phyloP scores from a whole-genome alignment of 2,113 vertebrate species.

The Pogonocichla stellata region DNA sequence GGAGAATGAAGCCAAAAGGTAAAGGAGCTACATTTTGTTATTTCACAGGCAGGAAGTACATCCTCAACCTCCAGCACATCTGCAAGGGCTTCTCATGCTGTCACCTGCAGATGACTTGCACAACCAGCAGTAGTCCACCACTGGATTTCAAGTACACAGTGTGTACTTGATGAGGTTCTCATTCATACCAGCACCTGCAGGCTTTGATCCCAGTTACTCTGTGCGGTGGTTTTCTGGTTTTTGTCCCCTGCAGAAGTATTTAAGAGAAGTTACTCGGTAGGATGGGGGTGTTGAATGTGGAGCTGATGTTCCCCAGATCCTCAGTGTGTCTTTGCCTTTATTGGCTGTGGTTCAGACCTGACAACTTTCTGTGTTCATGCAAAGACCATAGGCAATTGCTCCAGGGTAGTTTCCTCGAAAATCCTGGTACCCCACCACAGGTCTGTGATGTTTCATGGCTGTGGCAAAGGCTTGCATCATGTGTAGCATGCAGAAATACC shows the following conservation, averaged over 20 bases:
- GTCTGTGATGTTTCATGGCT: neutral
- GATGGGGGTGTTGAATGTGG: neutral
- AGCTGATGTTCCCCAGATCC: neutral
- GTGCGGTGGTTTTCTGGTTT: neutral
- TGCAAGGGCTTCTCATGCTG: neutral
- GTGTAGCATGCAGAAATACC: neutral
- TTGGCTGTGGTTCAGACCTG: neutral
- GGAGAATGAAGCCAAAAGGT: neutral
- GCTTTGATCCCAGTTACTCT: neutral
- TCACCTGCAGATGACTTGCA: neutral
- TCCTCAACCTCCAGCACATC: neutral
- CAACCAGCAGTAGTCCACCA: neutral
- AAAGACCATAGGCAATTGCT: neutral
- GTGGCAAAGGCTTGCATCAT: neutral
- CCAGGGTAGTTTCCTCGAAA: conserved; percentile 13
- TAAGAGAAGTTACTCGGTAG: neutral
- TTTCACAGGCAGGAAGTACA: neutral
- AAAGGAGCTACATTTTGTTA: neutral
- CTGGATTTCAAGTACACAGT: neutral
- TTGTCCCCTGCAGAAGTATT: neutral
- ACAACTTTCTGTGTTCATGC: neutral
- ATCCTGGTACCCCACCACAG: neutral
- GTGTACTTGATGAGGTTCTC: neutral
- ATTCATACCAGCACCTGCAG: neutral
- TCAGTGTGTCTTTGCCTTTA: neutral